These are phyloP conservation scores for Trachythela sp. DNA, from an alignment of 64 coral and sea anemone species.

Conservation along the genomic window DNA sequence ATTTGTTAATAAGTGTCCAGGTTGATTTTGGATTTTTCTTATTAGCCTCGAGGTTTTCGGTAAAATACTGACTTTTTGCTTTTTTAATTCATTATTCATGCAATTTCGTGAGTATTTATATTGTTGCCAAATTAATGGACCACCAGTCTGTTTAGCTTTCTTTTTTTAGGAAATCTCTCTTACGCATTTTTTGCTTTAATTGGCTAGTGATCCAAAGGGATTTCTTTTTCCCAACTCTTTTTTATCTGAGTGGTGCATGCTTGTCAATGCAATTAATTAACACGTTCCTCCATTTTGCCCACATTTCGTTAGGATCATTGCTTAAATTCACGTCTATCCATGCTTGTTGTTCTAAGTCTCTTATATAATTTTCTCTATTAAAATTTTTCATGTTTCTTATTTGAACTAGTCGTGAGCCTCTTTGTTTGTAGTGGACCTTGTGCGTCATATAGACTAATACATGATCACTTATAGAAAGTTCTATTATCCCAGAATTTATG, in stretches of 20 bases:
- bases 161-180: conserved; percentile 35
- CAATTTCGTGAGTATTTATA: conserved; percentile 12
- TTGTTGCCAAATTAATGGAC: background rate
- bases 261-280: conserved; percentile 29
- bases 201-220: conserved; percentile 37
- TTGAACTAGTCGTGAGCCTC: background rate
- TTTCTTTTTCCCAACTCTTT: conserved; percentile 36
- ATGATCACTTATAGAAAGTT: conserved; percentile 1
- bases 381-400: conserved; percentile 7
- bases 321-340: conserved; percentile 21
- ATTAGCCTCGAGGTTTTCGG: background rate
- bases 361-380: conserved; percentile 7
- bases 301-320: conserved; percentile 39
- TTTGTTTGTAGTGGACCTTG: background rate
- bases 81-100: conserved; percentile 4
- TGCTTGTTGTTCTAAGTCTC: conserved; percentile 33
- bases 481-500: background rate
- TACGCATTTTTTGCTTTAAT: conserved; percentile 41
- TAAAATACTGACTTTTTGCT: no score
- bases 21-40: no score
- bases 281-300: conserved; percentile 35
- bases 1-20: background rate
- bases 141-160: conserved; percentile 3
- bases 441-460: background rate
- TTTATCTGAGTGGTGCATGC: conserved; percentile 37